Base-by-base conservation (phyloP, 2,797 vertebrate species). In the Lutjanus campechanus region DNA sequence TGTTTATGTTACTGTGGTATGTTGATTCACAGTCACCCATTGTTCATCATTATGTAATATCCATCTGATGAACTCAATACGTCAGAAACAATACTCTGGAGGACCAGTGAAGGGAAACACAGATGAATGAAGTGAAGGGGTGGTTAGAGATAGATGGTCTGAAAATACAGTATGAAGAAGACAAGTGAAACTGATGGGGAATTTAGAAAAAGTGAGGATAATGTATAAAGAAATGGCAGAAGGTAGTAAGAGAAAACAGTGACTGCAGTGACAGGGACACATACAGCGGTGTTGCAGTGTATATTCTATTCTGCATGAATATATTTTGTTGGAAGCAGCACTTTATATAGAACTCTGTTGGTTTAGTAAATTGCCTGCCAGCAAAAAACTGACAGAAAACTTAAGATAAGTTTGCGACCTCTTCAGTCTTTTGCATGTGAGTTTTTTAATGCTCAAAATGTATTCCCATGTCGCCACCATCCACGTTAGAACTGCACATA, bases 61-160 rank as follows among this genome's bases (percentile, higher is more conserved):
- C 71, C 69, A 82, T 85, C 64, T 71, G 78, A 88, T 92, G 85
- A 90, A 89, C 90, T 86, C 83, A 91, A 86, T 88, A 77, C 10
- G 69, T 84, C 84, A 86, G 60, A 80, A 85, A 65, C 69, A 79
- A 91, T 74, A 82, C 59, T 62, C 49, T 20, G 55, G 51, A 79
- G 61, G 80, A 68, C 75, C 58, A 76, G 56, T 49, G 47, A 84
- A 49, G 40, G 69, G 67, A 79, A 44, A 46, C 53, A 49, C n/a
- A 63, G 65, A 44, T 12, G 5, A 12, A 5, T 53, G 40, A 72
- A 65, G 36, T 22, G 66, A 78, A 67, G 0, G 1, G 58, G 20
- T 62, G 71, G 29, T 64, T 79, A 70, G 36, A 74, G 51, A 67
- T 6, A 68, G 49, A 59, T 51, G 41, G 55, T 43, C 68, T 54